Evolutionary conservation across 2,797 vertebrate species (phyloP).

Genomic region (Vultur gryphus): DNA sequence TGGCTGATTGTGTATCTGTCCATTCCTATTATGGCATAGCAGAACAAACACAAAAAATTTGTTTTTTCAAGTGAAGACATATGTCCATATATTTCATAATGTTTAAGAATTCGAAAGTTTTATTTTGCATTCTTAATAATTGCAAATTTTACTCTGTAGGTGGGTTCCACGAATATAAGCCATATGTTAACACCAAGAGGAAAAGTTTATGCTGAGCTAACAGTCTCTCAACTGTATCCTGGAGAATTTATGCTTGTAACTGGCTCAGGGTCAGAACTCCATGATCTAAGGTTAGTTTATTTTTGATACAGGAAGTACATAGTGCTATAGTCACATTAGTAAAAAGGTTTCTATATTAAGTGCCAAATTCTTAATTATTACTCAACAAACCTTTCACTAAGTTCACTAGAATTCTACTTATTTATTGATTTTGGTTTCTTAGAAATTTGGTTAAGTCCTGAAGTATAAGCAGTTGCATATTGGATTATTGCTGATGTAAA

Average conservation of each 20-base stretch:
- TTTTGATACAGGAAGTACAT: neutral
- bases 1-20: neutral
- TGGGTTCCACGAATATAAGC: conserved; percentile 94
- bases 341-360: neutral
- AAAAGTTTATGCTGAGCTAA: conserved; percentile 91
- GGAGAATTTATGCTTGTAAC: conserved; percentile 93
- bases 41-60: neutral
- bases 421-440: neutral
- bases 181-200: conserved; percentile 94
- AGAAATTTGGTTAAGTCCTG: neutral
- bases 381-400: neutral
- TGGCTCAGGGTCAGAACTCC: conserved; percentile 93
- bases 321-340: neutral
- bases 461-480: neutral
- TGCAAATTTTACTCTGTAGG: conserved; percentile 70
- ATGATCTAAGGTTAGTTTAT: conserved; percentile 87
- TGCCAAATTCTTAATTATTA: neutral
- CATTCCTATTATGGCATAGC: neutral
- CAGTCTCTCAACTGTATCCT: conserved; percentile 84
- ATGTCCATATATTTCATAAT: neutral
- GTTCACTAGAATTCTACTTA: neutral
- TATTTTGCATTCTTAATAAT: neutral
- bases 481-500: neutral
- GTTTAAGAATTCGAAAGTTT: neutral
- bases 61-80: neutral